Evolutionary conservation across 2,113 vertebrate genomes (phyloP), one percentile per base, ranked within the genome.

Genomic region (Aplodontia rufa): DNA sequence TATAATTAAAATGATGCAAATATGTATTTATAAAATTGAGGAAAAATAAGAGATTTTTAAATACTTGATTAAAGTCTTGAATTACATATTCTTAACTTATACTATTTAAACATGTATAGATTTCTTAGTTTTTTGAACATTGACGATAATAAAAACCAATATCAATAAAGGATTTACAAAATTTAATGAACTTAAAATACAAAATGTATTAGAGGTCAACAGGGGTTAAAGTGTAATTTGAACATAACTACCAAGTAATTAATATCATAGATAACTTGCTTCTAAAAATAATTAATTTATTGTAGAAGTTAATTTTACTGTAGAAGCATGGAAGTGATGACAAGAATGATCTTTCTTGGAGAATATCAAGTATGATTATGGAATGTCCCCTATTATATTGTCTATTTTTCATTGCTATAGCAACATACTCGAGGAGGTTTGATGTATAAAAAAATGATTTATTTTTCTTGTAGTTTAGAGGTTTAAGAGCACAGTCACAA

Each of bases 241-340:
- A 79, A 66, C 8, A 74, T 80, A 85, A 92, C 92, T 92, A 92
- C 78, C 9, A 71, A 82, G 28, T 66, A 83, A 74, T 83, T 87
- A 83, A 87, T 74, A 19, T 79, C 58, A 30, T 80, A 45, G n/a
- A 30, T 4, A 80, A 40, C 69, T 81, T 13, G 49, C 22, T 75
- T 91, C 19, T 40, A 71, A 82, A 93, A 93, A n/a, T n/a, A n/a
- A n/a, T n/a, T n/a, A n/a, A n/a, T n/a, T n/a, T n/a, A n/a, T n/a
- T 40, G 75, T 68, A 16, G 47, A 87, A 79, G 83, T 75, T 80
- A 81, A 88, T 79, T 82, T 93, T 84, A 40, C 45, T 62, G 14
- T 64, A 32, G 90, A 95, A 69, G 22, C 17, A 47, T 2, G 42
- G 10, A 64, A 26, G 12, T 11, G 75, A 62, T 53, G 12, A 12